Conservation (phyloP, 1,140 invertebrate genomes). For the Drosophila mauritiana region DNA sequence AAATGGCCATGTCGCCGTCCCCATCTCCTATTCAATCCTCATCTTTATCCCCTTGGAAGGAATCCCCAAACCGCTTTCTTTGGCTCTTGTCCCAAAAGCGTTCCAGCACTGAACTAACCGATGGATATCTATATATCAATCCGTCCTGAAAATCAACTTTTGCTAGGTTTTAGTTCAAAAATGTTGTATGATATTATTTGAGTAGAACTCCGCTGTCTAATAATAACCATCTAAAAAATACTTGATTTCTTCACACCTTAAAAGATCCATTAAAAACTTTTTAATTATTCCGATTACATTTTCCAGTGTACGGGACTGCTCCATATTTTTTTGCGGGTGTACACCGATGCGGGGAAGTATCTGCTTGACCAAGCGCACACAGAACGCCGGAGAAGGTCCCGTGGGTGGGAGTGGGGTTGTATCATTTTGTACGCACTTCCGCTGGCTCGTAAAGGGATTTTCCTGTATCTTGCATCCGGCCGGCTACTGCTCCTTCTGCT, state of each 20-base stretch:
- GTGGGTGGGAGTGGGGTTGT: conserved; percentile 37
- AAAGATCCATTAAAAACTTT: neutral
- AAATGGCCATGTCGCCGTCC: conserved; percentile 63
- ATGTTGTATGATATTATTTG: neutral
- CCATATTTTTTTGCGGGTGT: conserved; percentile 28
- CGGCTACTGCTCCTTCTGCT: conserved; percentile 16
- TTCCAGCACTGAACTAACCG: conserved; percentile 15
- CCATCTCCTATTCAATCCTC: conserved; percentile 15
- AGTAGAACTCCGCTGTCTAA: neutral
- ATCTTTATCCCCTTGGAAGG: conserved; percentile 29
- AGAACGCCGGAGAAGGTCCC: conserved; percentile 17
- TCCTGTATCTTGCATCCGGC: conserved; percentile 68
- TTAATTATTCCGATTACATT: neutral
- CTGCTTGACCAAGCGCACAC: conserved; percentile 80
- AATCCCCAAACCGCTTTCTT: conserved; percentile 44
- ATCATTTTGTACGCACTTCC: conserved; percentile 83
- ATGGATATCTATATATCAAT: too few relatives aligned
- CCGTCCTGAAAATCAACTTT: too few relatives aligned
- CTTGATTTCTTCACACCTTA: neutral
- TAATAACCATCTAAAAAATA: too few relatives aligned
- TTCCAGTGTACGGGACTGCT: conserved; percentile 4
- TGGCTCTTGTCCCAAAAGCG: conserved; percentile 48
- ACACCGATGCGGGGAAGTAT: conserved; percentile 48
- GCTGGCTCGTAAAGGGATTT: conserved; percentile 80
- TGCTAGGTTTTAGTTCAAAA: neutral